These are phyloP conservation scores for Dermochelys coriacea DNA, from an alignment of 2,797 vertebrate species.

Conservation along the genomic window DNA sequence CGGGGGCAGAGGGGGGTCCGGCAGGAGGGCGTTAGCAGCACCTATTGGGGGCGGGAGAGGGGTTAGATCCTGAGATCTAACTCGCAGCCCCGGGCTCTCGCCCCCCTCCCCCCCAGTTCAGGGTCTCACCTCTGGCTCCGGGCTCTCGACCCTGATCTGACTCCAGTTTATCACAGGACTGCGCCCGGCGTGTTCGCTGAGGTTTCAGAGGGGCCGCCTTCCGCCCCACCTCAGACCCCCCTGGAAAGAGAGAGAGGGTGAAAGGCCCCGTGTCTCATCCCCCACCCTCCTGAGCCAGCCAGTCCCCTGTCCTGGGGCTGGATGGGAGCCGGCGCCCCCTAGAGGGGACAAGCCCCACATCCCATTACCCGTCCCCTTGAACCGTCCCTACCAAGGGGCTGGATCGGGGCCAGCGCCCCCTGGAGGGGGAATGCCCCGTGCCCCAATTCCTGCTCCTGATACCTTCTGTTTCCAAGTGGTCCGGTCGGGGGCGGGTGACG, in stretches of 20 bases:
- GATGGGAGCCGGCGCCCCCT: no score
- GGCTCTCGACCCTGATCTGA: slow-evolving; percentile 54
- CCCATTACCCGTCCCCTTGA: neutral
- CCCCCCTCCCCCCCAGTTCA: no score
- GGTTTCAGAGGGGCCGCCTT: slow-evolving; percentile 81
- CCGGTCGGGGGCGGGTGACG: slow-evolving; percentile 38
- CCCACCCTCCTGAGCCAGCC: no score
- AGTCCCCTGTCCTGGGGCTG: no score
- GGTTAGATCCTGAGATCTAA: neutral
- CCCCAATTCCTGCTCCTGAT: neutral
- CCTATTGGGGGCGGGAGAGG: neutral
- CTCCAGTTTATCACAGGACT: slow-evolving; percentile 87
- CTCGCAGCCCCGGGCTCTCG: no score
- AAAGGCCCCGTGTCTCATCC: no score
- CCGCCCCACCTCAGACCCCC: slow-evolving; percentile 49
- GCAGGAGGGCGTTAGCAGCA: neutral
- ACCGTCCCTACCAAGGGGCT: neutral
- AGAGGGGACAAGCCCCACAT: no score
- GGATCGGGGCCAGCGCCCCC: neutral
- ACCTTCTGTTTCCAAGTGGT: slow-evolving; percentile 69
- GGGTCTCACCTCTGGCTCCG: neutral
- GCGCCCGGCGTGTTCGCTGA: slow-evolving; percentile 85
- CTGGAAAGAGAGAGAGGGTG: slow-evolving; percentile 43
- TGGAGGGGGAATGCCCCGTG: neutral
- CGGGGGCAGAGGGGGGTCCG: slow-evolving; percentile 8